phyloP scores from a whole-genome alignment of 2,888 invertebrate genomes.

The Acleris laterana region DNA sequence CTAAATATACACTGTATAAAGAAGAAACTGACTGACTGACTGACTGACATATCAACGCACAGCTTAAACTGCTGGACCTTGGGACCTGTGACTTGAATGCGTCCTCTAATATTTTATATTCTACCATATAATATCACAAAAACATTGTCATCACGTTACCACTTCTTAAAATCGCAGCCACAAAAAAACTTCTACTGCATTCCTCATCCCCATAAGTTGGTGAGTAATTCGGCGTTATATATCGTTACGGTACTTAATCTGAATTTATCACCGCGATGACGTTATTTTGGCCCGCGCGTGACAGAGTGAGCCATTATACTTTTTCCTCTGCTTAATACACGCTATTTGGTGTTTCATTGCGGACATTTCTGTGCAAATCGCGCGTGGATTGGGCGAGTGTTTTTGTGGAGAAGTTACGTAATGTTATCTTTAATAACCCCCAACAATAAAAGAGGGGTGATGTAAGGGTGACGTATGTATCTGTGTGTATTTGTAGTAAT shows the following conservation, averaged over 20 bases:
- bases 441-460: no score
- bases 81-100: no score
- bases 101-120: no score
- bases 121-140: no score
- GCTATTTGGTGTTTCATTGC: conserved; percentile 34
- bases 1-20: no score
- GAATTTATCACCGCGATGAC: conserved; percentile 42
- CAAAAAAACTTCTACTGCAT: not conserved
- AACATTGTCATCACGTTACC: no score
- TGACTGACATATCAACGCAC: no score
- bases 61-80: no score
- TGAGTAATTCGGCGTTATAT: conserved; percentile 26
- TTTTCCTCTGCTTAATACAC: conserved; percentile 41
- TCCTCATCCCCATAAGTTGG: conserved; percentile 16
- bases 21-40: no score
- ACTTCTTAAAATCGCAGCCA: not conserved
- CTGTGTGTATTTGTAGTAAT: no score
- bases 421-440: conserved; percentile 6
- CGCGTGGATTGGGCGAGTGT: conserved; percentile 11
- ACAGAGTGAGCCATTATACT: conserved; percentile 37
- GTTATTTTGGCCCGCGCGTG: conserved; percentile 39
- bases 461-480: no score
- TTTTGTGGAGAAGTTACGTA: not conserved
- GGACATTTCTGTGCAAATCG: conserved; percentile 33
- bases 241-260: conserved; percentile 41